These are phyloP conservation scores for Argyrosomus regius DNA, from an alignment of 2,797 vertebrate species.

Conservation along the genomic window DNA sequence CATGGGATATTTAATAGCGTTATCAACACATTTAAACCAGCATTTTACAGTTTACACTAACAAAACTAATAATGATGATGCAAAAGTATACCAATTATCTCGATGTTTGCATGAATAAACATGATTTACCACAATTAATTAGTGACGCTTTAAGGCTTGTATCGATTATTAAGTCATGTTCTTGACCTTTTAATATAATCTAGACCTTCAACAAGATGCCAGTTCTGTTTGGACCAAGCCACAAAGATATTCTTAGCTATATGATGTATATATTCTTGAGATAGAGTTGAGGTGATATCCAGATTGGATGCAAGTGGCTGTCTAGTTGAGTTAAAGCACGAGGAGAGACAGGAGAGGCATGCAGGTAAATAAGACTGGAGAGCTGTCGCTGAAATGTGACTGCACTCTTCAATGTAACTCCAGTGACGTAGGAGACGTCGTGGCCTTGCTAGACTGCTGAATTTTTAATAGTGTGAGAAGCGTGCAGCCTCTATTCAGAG, in stretches of 20 bases:
- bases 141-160: background rate
- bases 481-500: constrained; percentile 80
- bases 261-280: constrained; percentile 50
- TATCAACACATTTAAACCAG: constrained; percentile 15
- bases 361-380: constrained; percentile 82
- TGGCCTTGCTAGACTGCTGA: constrained; percentile 87
- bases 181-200: background rate
- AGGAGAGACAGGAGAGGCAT: constrained; percentile 57
- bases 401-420: constrained; percentile 85
- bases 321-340: constrained; percentile 64
- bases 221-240: constrained; percentile 23
- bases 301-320: constrained; percentile 65
- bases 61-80: background rate
- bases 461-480: constrained; percentile 88
- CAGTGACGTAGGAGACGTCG: constrained; percentile 85
- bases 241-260: constrained; percentile 39
- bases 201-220: constrained; percentile 16
- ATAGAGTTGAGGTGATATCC: constrained; percentile 45
- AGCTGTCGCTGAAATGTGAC: constrained; percentile 83
- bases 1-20: constrained; percentile 13
- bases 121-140: constrained; percentile 10
- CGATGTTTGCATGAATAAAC: background rate
- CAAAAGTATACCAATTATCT: background rate
- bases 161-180: background rate
- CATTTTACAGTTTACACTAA: constrained; percentile 10